These are phyloP conservation scores for Vanessa cardui DNA, from an alignment of 2,888 invertebrate genomes.

Conservation along the genomic window DNA sequence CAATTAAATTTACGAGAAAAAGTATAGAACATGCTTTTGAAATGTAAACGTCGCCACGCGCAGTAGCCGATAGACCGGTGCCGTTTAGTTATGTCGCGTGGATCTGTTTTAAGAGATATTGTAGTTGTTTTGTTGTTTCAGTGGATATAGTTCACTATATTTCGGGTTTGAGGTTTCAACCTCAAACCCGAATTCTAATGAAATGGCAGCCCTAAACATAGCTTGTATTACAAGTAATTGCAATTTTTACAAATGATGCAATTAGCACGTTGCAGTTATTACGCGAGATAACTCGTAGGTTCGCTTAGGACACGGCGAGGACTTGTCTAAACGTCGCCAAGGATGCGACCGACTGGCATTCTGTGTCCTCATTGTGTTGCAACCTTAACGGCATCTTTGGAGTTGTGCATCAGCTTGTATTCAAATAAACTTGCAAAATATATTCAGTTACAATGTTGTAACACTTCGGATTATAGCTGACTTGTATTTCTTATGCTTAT, in stretches of 20 bases:
- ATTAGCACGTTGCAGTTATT: background rate
- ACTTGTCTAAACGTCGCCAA: conserved; percentile 20
- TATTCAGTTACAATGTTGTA: background rate
- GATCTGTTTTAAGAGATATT: too few relatives aligned
- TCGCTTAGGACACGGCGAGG: background rate
- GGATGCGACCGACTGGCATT: conserved; percentile 34
- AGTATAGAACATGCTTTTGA: too few relatives aligned
- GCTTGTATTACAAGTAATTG: background rate
- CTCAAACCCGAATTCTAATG: background rate
- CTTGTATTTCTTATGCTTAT: background rate
- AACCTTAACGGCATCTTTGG: conserved; percentile 10
- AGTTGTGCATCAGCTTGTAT: background rate
- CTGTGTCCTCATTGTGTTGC: conserved; percentile 20
- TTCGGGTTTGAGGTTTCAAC: too few relatives aligned
- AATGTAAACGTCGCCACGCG: too few relatives aligned
- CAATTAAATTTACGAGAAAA: too few relatives aligned
- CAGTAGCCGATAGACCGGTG: too few relatives aligned
- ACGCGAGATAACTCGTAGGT: background rate
- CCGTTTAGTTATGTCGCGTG: too few relatives aligned
- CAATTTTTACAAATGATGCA: conserved; percentile 4
- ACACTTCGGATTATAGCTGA: background rate
- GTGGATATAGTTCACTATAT: too few relatives aligned
- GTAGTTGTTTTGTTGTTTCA: too few relatives aligned
- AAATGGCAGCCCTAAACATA: background rate
- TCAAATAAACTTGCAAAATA: background rate